Conservation (phyloP, 1,140 invertebrate genomes). For the Drosophila saltans region DNA sequence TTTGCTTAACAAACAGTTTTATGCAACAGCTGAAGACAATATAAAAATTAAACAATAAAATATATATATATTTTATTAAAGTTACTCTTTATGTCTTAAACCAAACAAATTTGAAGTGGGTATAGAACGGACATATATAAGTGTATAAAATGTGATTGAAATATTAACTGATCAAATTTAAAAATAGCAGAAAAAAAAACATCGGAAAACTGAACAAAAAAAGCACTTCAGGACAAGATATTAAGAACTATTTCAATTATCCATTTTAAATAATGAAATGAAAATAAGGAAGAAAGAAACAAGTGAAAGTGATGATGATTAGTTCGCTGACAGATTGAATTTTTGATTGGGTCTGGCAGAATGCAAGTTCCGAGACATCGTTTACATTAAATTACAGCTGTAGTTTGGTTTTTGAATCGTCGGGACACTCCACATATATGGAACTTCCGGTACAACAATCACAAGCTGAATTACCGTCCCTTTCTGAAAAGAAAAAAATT, state of each 20-base stretch:
- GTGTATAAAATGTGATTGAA: neutral
- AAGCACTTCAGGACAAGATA: neutral
- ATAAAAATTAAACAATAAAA: neutral
- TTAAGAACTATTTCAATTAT: neutral
- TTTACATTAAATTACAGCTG: neutral
- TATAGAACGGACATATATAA: neutral
- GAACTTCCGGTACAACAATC: neutral
- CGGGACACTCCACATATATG: neutral
- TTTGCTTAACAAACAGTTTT: too few relatives aligned
- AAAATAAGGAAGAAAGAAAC: neutral
- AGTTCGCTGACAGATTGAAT: neutral
- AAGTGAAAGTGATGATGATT: neutral
- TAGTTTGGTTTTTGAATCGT: neutral
- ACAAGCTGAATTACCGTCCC: neutral
- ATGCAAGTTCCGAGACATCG: neutral
- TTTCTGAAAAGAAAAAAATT: neutral
- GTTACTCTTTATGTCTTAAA: neutral
- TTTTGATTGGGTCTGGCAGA: neutral
- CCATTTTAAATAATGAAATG: neutral
- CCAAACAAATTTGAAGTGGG: neutral
- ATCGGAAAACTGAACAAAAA: neutral
- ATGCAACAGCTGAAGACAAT: too few relatives aligned
- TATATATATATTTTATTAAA: conserved; percentile 10
- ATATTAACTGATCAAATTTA: conserved; percentile 17
- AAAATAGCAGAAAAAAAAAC: neutral